A percentile compares a stretch with the other conserved stretches of the same genome.
Evolutionary conservation across 1,140 invertebrate genomes (phyloP).

Genomic region (Drosophila fuyamai): DNA sequence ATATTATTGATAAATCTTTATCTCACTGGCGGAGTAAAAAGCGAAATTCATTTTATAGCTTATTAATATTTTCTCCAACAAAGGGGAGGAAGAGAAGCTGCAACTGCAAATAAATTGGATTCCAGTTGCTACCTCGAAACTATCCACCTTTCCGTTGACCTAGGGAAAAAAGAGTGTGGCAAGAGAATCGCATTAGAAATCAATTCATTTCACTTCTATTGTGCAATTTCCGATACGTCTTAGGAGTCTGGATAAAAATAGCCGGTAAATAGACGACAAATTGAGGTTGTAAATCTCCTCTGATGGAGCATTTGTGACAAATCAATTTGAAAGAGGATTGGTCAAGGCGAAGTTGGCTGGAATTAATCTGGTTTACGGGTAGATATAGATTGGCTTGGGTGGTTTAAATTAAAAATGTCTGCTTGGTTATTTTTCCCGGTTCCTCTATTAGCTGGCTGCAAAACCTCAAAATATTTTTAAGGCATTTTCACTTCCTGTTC

Average conservation of each 20-base stretch:
- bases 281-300: constrained; percentile 66
- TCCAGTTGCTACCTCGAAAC: constrained; percentile 26
- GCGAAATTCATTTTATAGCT: constrained; percentile 44
- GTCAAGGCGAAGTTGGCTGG: constrained; percentile 21
- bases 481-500: constrained; percentile 13
- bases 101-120: constrained; percentile 64
- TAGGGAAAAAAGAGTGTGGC: neutral
- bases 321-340: constrained; percentile 48
- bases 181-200: constrained; percentile 69
- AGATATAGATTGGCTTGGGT: constrained; percentile 5
- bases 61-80: constrained; percentile 55
- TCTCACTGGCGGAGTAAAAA: neutral
- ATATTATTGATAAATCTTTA: constrained; percentile 63
- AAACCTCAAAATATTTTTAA: constrained; percentile 11
- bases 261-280: constrained; percentile 61
- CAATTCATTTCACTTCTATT: constrained; percentile 78
- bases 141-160: constrained; percentile 22
- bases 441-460: neutral
- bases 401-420: constrained; percentile 17
- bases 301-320: constrained; percentile 53
- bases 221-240: constrained; percentile 70
- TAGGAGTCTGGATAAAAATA: constrained; percentile 37
- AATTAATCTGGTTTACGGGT: constrained; percentile 32
- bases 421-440: neutral
- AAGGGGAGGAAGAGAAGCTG: neutral